Conservation (phyloP, 2,113 vertebrate genomes). For the Oryzias melastigma region DNA sequence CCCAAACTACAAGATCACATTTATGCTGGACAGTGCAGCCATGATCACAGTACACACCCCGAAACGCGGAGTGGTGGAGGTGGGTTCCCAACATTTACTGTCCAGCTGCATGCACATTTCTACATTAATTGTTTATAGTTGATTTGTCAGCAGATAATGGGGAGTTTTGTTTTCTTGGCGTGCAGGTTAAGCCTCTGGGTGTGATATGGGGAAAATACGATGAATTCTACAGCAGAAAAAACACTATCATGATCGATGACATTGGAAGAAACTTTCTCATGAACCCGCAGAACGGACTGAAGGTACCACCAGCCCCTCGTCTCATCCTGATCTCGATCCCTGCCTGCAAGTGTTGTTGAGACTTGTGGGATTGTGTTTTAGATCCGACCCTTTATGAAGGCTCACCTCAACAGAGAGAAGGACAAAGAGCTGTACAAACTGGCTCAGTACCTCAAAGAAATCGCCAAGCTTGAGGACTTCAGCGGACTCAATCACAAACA, state of each 20-base stretch:
- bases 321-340: not conserved
- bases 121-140: not conserved
- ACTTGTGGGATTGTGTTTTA: constrained; percentile 60
- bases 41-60: constrained; percentile 99
- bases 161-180: constrained; percentile 3
- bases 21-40: constrained; percentile 98
- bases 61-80: constrained; percentile 94
- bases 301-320: constrained; percentile 75
- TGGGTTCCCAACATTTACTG: constrained; percentile 70
- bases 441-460: constrained; percentile 98
- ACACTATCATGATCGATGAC: constrained; percentile 99
- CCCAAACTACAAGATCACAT: constrained; percentile 96
- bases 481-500: constrained; percentile 97
- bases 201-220: constrained; percentile 98
- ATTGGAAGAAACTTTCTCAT: constrained; percentile 98
- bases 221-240: constrained; percentile 95
- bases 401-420: constrained; percentile 95
- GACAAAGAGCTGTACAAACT: constrained; percentile 96
- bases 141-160: not conserved
- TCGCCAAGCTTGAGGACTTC: constrained; percentile 94
- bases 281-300: constrained; percentile 98
- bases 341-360: not conserved
- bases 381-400: constrained; percentile 99
- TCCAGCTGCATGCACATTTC: not conserved
- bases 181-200: constrained; percentile 96